Conservation (phyloP, 2,888 invertebrate species). For the Biston betularia region DNA sequence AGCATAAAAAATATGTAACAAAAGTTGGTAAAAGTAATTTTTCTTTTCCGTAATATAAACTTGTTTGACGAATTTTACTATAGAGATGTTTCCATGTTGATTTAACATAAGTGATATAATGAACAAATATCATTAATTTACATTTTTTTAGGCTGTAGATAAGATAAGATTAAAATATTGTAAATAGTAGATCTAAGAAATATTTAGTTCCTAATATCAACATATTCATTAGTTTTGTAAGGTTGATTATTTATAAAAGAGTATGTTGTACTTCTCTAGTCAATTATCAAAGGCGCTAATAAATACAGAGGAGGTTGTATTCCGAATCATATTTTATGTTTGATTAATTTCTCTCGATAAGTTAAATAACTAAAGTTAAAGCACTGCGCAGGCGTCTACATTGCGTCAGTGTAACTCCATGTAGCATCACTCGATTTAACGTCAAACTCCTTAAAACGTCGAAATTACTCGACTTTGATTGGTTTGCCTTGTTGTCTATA, state of each 20-base stretch:
- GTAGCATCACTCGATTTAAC: too few species aligned
- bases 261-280: constrained; percentile 75
- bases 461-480: too few species aligned
- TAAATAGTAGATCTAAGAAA: constrained; percentile 53
- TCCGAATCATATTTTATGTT: constrained; percentile 54
- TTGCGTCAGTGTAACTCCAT: too few species aligned
- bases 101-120: constrained; percentile 6
- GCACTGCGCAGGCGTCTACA: neutral
- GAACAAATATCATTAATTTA: constrained; percentile 11
- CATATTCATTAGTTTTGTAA: constrained; percentile 51
- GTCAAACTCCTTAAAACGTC: too few species aligned
- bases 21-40: constrained; percentile 10
- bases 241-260: constrained; percentile 72
- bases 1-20: neutral
- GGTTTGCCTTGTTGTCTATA: too few species aligned
- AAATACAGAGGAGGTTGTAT: constrained; percentile 71
- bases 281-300: constrained; percentile 70
- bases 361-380: neutral
- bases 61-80: neutral
- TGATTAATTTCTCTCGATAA: constrained; percentile 9
- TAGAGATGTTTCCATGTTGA: constrained; percentile 11
- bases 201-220: constrained; percentile 63
- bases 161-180: constrained; percentile 37
- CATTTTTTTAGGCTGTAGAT: neutral
- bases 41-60: too few species aligned